A percentile compares a stretch with the other conserved stretches of the same genome.
phyloP scores from a whole-genome alignment of 2,888 invertebrate species.

The Limenitis camilla region DNA sequence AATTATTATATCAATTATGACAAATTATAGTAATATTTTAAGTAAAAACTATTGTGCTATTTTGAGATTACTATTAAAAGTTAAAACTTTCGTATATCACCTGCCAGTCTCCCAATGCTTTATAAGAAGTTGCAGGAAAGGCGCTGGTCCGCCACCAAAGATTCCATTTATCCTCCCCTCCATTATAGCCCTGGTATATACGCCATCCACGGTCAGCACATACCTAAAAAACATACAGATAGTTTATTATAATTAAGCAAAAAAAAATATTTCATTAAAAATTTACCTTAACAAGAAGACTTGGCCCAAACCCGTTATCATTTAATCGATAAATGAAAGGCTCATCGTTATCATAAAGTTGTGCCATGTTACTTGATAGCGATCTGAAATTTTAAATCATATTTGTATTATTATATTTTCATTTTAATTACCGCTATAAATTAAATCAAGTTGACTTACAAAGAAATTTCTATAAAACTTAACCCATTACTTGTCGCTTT shows the following conservation, averaged over 20 bases:
- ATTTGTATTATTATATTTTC: background rate
- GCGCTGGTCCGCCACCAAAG: constrained; percentile 88
- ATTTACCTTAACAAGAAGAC: constrained; percentile 80
- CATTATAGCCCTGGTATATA: constrained; percentile 77
- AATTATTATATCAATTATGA: too few relatives aligned
- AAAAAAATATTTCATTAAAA: background rate
- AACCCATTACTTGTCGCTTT: constrained; percentile 1
- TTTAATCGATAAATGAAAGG: constrained; percentile 84
- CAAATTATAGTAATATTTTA: too few relatives aligned
- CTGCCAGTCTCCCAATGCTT: constrained; percentile 81
- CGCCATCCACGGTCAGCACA: constrained; percentile 87
- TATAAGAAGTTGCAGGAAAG: constrained; percentile 80
- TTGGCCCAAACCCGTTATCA: constrained; percentile 83
- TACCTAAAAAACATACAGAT: constrained; percentile 63
- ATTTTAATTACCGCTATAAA: background rate
- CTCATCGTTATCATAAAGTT: constrained; percentile 70
- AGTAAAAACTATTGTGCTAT: too few relatives aligned
- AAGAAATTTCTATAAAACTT: background rate
- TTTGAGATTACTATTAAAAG: too few relatives aligned
- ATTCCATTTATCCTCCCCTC: constrained; percentile 83
- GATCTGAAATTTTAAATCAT: constrained; percentile 3
- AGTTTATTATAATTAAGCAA: background rate
- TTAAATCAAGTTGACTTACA: too few relatives aligned
- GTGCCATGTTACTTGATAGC: constrained; percentile 45
- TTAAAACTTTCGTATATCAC: too few relatives aligned